These are phyloP conservation scores for Nemurella pictetii DNA, from an alignment of 2,888 invertebrate genomes.

Conservation along the genomic window DNA sequence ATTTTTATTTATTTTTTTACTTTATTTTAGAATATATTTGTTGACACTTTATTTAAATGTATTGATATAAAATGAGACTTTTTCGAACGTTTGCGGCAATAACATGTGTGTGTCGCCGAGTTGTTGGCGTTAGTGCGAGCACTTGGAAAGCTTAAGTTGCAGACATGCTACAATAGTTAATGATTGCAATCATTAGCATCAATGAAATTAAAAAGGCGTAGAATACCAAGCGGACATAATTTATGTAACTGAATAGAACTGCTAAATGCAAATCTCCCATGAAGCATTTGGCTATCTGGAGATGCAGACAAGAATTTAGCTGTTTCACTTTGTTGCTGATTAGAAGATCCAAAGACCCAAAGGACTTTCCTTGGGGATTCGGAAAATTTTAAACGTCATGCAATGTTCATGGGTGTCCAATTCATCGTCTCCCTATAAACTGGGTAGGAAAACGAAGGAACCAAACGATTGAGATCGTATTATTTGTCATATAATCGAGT, in stretches of 20 bases:
- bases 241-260: not conserved
- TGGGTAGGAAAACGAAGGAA: too few species aligned
- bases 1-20: too few species aligned
- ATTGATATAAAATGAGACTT: too few species aligned
- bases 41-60: too few species aligned
- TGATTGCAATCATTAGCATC: not conserved
- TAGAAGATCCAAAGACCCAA: not conserved
- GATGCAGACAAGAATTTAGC: not conserved
- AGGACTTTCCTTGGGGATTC: not conserved
- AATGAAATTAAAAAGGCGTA: not conserved
- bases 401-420: not conserved
- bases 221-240: not conserved
- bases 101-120: too few species aligned
- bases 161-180: not conserved
- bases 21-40: too few species aligned
- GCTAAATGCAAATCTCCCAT: not conserved
- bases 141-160: not conserved
- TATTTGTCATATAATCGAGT: too few species aligned
- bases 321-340: not conserved
- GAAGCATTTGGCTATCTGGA: not conserved
- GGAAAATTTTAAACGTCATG: not conserved
- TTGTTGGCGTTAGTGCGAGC: not conserved
- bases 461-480: too few species aligned
- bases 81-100: too few species aligned
- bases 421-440: too few species aligned